Evolutionary conservation across 2,888 invertebrate species (phyloP).

Genomic region (Platycheirus albimanus): DNA sequence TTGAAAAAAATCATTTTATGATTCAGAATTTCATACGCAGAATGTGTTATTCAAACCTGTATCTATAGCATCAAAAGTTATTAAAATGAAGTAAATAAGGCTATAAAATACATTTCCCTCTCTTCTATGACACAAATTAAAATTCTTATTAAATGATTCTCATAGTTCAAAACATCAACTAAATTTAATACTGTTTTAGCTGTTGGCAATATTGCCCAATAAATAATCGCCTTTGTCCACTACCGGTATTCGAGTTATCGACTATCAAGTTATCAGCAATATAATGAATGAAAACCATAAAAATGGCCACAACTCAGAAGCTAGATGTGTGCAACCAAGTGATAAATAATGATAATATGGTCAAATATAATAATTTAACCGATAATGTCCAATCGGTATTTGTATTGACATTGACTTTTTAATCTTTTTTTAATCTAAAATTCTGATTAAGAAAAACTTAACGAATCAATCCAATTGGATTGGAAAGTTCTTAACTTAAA

Average conservation of each 20-base stretch:
- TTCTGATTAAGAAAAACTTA: conserved; percentile 26
- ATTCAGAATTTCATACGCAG: too few species aligned
- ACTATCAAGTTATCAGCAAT: background rate
- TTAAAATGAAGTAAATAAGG: too few species aligned
- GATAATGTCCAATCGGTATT: conserved; percentile 14
- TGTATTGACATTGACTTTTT: conserved; percentile 21
- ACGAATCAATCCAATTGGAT: background rate
- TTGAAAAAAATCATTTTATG: too few species aligned
- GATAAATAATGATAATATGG: conserved; percentile 24
- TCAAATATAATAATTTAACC: background rate
- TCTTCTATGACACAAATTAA: too few species aligned
- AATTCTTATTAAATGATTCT: too few species aligned
- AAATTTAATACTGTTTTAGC: too few species aligned
- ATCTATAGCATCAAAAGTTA: too few species aligned
- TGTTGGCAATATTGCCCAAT: background rate
- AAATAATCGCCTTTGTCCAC: background rate
- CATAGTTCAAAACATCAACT: too few species aligned
- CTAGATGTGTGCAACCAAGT: conserved; percentile 2
- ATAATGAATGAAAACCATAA: background rate
- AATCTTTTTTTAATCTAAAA: conserved; percentile 36
- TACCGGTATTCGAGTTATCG: background rate
- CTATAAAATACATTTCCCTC: too few species aligned
- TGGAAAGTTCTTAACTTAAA: background rate
- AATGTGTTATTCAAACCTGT: too few species aligned
- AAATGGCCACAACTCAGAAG: background rate